Evolutionary conservation across 2,797 vertebrate species (phyloP).

Genomic region (Ammospiza maritima): DNA sequence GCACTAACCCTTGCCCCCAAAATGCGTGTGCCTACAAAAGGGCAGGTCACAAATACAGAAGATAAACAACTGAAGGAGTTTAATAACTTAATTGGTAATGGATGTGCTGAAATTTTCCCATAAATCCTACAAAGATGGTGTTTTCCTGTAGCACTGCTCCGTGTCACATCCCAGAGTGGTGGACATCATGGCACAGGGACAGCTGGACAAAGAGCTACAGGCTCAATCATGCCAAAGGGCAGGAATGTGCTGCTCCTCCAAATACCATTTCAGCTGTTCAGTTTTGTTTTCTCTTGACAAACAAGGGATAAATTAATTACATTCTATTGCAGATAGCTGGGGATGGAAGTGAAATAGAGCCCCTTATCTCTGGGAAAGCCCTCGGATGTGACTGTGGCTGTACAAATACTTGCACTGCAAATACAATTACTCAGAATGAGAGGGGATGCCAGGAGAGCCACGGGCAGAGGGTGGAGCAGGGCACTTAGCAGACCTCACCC

Average conservation of each 20-base stretch:
- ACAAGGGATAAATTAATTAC: constrained; percentile 18
- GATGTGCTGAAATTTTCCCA: neutral
- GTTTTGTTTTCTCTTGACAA: constrained; percentile 40
- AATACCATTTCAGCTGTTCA: neutral
- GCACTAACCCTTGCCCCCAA: fast-evolving
- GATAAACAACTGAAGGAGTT: neutral
- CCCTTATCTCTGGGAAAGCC: constrained; percentile 43
- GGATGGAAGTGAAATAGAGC: neutral
- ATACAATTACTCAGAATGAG: neutral
- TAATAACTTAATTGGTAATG: neutral
- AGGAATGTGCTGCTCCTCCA: neutral
- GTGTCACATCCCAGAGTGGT: neutral
- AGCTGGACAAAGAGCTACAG: neutral
- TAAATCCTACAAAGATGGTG: neutral
- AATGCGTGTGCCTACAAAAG: neutral
- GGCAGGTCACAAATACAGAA: neutral
- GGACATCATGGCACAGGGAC: neutral
- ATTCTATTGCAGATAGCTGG: neutral
- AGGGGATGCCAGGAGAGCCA: neutral
- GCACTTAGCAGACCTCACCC: neutral
- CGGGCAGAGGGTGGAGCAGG: neutral
- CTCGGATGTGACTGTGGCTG: neutral
- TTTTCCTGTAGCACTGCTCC: neutral
- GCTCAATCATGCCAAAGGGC: neutral
- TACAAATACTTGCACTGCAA: constrained; percentile 32